A percentile compares a stretch with the other conserved stretches of the same genome.
phyloP scores from a whole-genome alignment of 2,888 invertebrate species.

The Cepaea hortensis region DNA sequence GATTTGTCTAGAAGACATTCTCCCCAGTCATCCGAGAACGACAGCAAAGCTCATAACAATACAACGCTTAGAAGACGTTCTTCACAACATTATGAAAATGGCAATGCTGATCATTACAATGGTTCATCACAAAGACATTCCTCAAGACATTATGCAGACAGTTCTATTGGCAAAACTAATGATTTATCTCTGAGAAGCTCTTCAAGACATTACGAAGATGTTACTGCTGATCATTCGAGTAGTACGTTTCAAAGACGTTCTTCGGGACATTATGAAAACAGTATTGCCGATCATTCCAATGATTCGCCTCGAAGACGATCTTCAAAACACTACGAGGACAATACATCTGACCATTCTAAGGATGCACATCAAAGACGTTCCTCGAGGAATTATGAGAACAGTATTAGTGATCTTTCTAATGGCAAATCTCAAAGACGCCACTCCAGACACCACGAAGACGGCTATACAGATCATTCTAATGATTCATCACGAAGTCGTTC shows the following conservation, averaged over 20 bases:
- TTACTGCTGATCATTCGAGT: not conserved
- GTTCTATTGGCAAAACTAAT: not conserved
- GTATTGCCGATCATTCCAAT: not conserved
- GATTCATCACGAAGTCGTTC: not conserved
- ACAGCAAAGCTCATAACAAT: not conserved
- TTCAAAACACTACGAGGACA: not conserved
- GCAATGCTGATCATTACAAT: not conserved
- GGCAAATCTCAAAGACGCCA: not conserved
- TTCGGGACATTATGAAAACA: not conserved
- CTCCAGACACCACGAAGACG: not conserved
- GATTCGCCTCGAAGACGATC: not conserved
- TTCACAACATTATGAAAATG: not conserved
- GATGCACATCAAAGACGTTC: slow-evolving; percentile 1
- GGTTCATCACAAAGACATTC: not conserved
- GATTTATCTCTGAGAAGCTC: not conserved
- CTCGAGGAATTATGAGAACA: not conserved
- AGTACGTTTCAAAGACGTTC: not conserved
- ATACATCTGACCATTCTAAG: not conserved
- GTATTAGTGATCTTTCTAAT: not conserved
- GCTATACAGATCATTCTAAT: not conserved
- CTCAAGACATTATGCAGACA: not conserved
- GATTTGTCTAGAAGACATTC: not conserved
- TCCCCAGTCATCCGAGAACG: not conserved
- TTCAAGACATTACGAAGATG: not conserved
- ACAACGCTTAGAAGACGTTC: not conserved